phyloP scores from a whole-genome alignment of 2,113 vertebrate species.

The Centropus bengalensis region DNA sequence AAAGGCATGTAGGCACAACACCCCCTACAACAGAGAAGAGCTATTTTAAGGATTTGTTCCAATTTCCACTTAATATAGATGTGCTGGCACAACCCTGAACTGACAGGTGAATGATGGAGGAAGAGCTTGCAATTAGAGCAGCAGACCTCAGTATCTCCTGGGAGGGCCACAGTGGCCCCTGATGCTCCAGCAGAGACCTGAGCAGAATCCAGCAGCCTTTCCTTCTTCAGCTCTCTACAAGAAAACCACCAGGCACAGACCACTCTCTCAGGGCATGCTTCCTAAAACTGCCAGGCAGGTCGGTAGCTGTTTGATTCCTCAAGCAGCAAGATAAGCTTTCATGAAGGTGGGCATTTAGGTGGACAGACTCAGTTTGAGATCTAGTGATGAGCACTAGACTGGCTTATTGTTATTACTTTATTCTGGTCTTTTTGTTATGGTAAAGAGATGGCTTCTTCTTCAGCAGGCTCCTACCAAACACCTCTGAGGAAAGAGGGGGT shows the following conservation, averaged over 20 bases:
- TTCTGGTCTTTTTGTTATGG: neutral
- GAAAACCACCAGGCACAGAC: neutral
- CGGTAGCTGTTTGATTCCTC: neutral
- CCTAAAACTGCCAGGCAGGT: neutral
- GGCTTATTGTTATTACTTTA: neutral
- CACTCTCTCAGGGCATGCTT: neutral
- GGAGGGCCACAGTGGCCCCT: neutral
- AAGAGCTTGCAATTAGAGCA: neutral
- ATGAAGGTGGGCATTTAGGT: neutral
- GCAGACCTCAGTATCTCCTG: neutral
- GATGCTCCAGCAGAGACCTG: conserved; percentile 23
- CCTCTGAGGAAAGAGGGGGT: neutral
- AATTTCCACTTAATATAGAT: conserved; percentile 28
- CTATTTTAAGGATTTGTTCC: conserved; percentile 4
- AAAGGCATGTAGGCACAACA: neutral
- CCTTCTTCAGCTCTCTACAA: neutral
- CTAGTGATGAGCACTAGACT: neutral
- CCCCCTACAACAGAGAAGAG: neutral
- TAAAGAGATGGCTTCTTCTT: neutral
- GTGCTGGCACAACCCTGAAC: conserved; percentile 10
- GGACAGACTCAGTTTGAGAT: neutral
- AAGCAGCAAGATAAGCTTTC: neutral
- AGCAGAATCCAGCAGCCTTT: conserved; percentile 1
- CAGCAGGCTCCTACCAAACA: neutral
- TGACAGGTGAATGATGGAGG: conserved; percentile 23